Percentiles rank a stretch among this genome's conserved stretches.
These are phyloP conservation scores for Alviniconcha strummeri DNA, from an alignment of 2,888 invertebrate genomes.

Conservation along the genomic window DNA sequence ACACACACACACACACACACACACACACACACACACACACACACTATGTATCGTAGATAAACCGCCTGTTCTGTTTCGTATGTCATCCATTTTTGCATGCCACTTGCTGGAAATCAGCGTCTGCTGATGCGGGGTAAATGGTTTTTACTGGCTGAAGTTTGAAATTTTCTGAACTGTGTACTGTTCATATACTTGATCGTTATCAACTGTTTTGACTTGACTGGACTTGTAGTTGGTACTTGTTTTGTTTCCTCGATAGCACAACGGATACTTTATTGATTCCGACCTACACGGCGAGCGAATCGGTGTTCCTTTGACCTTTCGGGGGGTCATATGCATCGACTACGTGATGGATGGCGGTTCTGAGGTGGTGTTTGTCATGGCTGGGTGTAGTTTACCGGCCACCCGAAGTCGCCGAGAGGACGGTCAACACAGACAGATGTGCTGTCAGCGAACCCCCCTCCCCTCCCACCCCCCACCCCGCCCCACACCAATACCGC, in stretches of 20 bases:
- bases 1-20: constrained; percentile 18
- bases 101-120: neutral
- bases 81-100: neutral
- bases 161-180: no score
- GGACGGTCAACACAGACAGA: neutral
- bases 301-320: no score
- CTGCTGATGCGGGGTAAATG: neutral
- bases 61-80: neutral
- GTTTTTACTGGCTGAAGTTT: neutral
- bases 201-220: neutral
- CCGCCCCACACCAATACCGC: neutral
- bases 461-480: no score
- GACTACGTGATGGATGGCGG: neutral
- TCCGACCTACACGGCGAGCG: no score
- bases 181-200: no score
- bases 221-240: neutral
- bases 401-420: neutral
- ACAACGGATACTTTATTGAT: no score
- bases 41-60: neutral
- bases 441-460: neutral
- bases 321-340: neutral
- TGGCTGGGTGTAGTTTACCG: no score
- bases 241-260: no score
- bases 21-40: neutral
- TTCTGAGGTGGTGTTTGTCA: neutral